These are phyloP conservation scores for Phalera bucephala DNA, from an alignment of 2,888 invertebrate genomes.

Conservation along the genomic window DNA sequence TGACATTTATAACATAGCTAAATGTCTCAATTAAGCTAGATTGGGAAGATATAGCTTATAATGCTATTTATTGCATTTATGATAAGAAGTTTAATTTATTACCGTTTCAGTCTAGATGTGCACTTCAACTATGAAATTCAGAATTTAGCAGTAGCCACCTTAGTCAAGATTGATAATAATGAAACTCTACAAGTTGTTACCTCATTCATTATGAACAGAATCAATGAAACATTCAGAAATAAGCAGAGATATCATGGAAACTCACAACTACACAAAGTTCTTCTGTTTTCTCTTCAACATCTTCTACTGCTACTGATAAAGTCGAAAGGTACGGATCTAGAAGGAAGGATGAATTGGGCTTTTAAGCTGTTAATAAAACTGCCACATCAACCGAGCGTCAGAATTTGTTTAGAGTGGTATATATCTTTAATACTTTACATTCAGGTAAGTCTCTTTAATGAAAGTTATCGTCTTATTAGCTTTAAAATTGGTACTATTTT, in stretches of 20 bases:
- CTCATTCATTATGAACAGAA: constrained; percentile 49
- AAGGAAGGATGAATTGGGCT: constrained; percentile 50
- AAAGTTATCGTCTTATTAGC: no score
- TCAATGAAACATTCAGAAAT: constrained; percentile 54
- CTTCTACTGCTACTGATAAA: constrained; percentile 49
- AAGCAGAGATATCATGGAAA: constrained; percentile 71
- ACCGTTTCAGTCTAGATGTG: constrained; percentile 47
- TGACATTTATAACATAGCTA: no score
- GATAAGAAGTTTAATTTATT: no score
- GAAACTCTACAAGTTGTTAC: constrained; percentile 43
- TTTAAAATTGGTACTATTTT: no score
- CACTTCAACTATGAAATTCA: constrained; percentile 62
- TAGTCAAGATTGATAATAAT: constrained; percentile 47
- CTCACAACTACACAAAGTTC: constrained; percentile 59
- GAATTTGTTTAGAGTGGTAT: constrained; percentile 67
- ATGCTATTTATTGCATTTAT: no score
- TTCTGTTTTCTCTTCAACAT: constrained; percentile 60
- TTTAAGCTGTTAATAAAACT: constrained; percentile 54
- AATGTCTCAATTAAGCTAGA: no score
- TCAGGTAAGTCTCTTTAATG: constrained; percentile 42
- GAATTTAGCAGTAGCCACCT: constrained; percentile 40
- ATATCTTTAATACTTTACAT: constrained; percentile 56
- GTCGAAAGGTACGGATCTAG: constrained; percentile 28
- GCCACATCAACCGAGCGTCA: constrained; percentile 68
- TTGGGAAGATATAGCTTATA: no score